phyloP scores from a whole-genome alignment of 2,797 vertebrate genomes.

The Podarcis lilfordi region DNA sequence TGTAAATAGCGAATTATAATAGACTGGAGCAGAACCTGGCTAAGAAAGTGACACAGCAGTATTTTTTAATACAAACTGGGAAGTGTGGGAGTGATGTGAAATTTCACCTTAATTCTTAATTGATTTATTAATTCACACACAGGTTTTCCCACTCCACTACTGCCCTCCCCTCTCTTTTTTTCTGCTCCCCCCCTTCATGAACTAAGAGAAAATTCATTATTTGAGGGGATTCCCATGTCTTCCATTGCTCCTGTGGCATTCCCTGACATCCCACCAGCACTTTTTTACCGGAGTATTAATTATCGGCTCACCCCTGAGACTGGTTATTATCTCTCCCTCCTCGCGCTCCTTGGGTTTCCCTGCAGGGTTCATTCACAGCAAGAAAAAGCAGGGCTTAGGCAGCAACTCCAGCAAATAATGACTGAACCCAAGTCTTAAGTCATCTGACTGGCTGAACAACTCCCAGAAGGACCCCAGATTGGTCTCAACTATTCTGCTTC shows the following conservation, averaged over 20 bases:
- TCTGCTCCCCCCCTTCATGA: neutral
- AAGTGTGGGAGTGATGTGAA: neutral
- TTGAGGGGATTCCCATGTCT: constrained; percentile 36
- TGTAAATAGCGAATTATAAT: neutral
- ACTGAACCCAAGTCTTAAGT: neutral
- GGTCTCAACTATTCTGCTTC: neutral
- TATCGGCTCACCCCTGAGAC: constrained; percentile 54
- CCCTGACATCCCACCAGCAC: constrained; percentile 44
- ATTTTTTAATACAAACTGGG: neutral
- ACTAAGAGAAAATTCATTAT: constrained; percentile 20
- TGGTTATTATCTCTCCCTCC: constrained; percentile 70
- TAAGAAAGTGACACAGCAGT: neutral
- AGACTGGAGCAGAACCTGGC: neutral
- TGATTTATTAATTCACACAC: neutral
- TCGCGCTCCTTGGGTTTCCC: constrained; percentile 59
- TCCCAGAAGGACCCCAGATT: neutral
- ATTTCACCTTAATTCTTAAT: neutral
- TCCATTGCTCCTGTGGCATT: constrained; percentile 29
- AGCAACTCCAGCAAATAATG: constrained; percentile 37
- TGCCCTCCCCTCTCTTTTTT: neutral
- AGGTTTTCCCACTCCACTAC: neutral
- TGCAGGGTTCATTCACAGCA: neutral
- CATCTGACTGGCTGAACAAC: neutral
- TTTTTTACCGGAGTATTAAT: constrained; percentile 69
- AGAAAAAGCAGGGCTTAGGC: constrained; percentile 57